phyloP scores from a whole-genome alignment of 2,797 vertebrate genomes.

The Neosalanx taihuensis region DNA sequence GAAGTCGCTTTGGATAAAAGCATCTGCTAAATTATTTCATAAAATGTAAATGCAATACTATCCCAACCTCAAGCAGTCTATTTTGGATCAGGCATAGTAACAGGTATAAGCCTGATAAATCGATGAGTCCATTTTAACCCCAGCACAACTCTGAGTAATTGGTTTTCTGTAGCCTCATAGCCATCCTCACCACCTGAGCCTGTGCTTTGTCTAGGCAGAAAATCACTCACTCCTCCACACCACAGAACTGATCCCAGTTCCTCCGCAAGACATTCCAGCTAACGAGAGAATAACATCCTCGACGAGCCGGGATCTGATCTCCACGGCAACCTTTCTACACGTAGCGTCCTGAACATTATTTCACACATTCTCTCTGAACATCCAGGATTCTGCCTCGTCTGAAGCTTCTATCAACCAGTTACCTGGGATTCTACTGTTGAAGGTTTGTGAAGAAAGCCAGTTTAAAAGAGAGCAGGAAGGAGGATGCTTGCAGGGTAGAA shows the following conservation, averaged over 20 bases:
- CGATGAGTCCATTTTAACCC: no score
- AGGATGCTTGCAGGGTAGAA: background rate
- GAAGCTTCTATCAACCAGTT: conserved; percentile 16
- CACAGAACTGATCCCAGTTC: background rate
- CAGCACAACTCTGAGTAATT: no score
- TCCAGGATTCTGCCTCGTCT: conserved; percentile 35
- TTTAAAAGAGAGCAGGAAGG: background rate
- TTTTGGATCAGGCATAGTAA: no score
- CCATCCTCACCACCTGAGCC: background rate
- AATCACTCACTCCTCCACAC: background rate
- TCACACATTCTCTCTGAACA: conserved; percentile 17
- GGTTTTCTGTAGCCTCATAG: no score
- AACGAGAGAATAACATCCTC: background rate
- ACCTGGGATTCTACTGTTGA: background rate
- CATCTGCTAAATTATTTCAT: no score
- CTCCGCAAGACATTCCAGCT: background rate
- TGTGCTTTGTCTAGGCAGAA: background rate
- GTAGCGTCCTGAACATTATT: background rate
- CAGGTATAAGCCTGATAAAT: no score
- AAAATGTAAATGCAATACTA: no score
- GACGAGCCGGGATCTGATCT: background rate
- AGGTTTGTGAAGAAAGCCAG: conserved; percentile 3
- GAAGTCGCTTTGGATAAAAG: no score
- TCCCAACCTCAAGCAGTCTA: no score
- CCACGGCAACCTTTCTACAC: background rate